Evolutionary conservation across 2,797 vertebrate genomes (phyloP), one percentile per base, ranked within the genome.

Genomic region (Novumbra hubbsi): DNA sequence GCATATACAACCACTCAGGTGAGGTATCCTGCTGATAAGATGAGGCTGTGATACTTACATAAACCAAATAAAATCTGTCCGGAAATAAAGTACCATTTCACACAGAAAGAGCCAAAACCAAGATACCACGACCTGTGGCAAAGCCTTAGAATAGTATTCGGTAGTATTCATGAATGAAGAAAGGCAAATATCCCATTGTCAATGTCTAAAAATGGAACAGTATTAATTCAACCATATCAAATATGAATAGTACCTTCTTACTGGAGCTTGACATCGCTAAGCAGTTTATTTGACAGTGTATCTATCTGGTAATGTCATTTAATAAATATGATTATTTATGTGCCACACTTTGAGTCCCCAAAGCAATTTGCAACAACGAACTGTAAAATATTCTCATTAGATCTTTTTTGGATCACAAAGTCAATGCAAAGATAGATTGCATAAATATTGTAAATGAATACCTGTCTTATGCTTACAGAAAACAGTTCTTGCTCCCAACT

Each of bases 261-360:
- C 8, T 8, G n/a, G 19, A 68, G 19, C n/a, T 17, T 8, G 32
- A 45, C n/a, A 16, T 2, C 7, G 60, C 21, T 34, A 34, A 34
- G 50, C 50, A 55, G 16, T 55, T 55, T 55, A 19, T 55, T 50
- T 50, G 15, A 15, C 50, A 55, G 50, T 4, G n/a, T 57, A 24
- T 9, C 8, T 24, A 19, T 55, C 5, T 16, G 9, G 3, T 24
- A 24, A 24, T 24, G 11, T 57, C 5, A 79, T 60, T 73, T 62
- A 68, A 74, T 68, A 28, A 50, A 60, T 34, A 28, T 55, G 48
- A 76, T 78, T 64, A 72, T 79, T 60, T 45, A 74, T 66, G 32
- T 34, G 64, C 17, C 52, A 68, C 74, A 50, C 38, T n/a, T 55
- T 55, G 50, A 19, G 50, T 55, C 64, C 72, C 50, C 1, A 21